Evolutionary conservation across 2,113 vertebrate species (phyloP).

Genomic region (Porphyrio hochstetteri): DNA sequence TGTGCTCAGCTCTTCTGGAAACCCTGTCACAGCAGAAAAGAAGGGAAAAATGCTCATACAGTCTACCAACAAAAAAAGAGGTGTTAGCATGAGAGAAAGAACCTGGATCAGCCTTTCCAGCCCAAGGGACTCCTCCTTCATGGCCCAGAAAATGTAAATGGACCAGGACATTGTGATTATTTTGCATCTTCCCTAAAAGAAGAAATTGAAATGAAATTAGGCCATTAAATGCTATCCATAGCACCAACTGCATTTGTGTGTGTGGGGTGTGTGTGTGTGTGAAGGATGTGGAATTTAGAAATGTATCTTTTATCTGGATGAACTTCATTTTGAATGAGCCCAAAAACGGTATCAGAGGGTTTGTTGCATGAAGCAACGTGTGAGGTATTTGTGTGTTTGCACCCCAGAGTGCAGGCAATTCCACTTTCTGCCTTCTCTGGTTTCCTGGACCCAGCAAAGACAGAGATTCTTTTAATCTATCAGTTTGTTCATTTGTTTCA

Average conservation of each 20-base stretch:
- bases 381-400: background rate
- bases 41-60: background rate
- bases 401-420: background rate
- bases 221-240: background rate
- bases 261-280: background rate
- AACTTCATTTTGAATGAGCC: background rate
- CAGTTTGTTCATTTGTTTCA: background rate
- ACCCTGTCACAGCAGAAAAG: background rate
- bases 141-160: background rate
- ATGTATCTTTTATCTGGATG: background rate
- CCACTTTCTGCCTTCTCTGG: background rate
- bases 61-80: background rate
- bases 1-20: background rate
- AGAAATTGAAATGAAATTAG: background rate
- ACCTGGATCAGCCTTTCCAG: background rate
- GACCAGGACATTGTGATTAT: background rate
- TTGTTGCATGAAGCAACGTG: background rate
- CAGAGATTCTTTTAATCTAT: background rate
- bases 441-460: background rate
- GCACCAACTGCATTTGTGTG: background rate
- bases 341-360: background rate
- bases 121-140: background rate
- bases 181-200: background rate
- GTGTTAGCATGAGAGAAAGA: background rate
- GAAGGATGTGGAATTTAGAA: background rate